Evolutionary conservation across 2,113 vertebrate species (phyloP), one percentile per base, ranked within the genome.

Genomic region (Dipodomys ordii): DNA sequence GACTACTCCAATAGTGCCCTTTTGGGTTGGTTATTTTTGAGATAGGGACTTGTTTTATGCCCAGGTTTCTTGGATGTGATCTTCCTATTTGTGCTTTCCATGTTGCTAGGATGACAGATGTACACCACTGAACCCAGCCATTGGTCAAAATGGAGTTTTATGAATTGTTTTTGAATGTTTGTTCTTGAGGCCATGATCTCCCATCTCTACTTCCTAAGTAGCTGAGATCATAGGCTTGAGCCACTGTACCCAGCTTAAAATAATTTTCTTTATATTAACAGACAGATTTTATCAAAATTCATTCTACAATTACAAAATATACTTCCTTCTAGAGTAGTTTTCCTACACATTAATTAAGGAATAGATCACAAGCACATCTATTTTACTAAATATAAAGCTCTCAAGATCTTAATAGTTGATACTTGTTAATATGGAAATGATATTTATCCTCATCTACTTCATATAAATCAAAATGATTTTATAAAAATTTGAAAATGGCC

Each of bases 401-500:
- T 77, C 1, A 83, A 84, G 15, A 71, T 32, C 73, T 46, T 82
- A 89, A 88, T 15, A 83, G 62, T 27, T 93, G 35, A 20, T 60
- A 74, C 49, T 91, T 92, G 35, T 79, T 67, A 91, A 91, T 74
- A 92, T n/a, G 4, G 49, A 7, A 82, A 78, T 44, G 83, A 46
- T 60, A 79, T 28, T 68, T 64, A 87, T 72, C n/a, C 85, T 90
- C 28, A 91, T 57, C 74, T 80, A 25, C 39, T 86, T 85, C 69
- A 82, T 7, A 71, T 13, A 90, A 68, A 81, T 62, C 13, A 77
- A 89, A 90, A 97, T 71, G 74, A 81, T 67, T 77, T 93, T n/a
- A 35, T 18, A 87, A 13, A 0, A 89, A 92, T 83, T 53, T 76
- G 86, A 95, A 90, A 95, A 87, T 46, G 15, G 53, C 15, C 53